Evolutionary conservation across 2,888 invertebrate genomes (phyloP).

Genomic region (Blastobasis adustella): DNA sequence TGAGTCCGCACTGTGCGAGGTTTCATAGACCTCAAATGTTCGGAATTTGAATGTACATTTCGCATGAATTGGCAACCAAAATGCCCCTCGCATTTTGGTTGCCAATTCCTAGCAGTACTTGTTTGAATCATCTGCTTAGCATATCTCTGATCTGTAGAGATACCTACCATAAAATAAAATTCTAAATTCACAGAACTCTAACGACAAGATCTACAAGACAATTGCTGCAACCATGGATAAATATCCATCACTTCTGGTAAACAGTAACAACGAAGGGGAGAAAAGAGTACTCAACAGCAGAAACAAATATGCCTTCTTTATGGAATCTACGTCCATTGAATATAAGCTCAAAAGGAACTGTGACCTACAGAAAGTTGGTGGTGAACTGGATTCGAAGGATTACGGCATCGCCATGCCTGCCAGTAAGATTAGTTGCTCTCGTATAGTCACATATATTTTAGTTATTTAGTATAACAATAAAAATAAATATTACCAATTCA

Average conservation of each 20-base stretch:
- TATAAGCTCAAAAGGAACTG: constrained; percentile 90
- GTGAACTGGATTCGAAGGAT: constrained; percentile 86
- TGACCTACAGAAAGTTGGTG: constrained; percentile 86
- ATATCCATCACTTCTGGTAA: constrained; percentile 84
- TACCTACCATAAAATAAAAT: not conserved
- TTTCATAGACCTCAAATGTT: no score
- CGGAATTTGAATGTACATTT: no score
- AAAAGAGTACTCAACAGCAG: constrained; percentile 78
- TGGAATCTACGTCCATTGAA: constrained; percentile 96
- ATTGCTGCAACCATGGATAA: constrained; percentile 94
- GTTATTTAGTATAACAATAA: no score
- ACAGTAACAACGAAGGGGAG: constrained; percentile 88
- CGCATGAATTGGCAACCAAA: no score
- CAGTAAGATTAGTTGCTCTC: constrained; percentile 77
- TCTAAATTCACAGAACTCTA: constrained; percentile 71
- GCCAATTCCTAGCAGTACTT: no score
- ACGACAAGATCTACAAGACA: constrained; percentile 88
- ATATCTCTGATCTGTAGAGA: no score
- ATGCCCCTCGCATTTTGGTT: no score
- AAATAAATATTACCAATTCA: no score
- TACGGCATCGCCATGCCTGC: constrained; percentile 91
- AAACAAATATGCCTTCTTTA: constrained; percentile 90
- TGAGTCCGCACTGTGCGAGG: no score
- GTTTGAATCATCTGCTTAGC: no score
- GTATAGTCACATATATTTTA: no score